Evolutionary conservation across 1,140 invertebrate species (phyloP).

Genomic region (Carposina sasakii): DNA sequence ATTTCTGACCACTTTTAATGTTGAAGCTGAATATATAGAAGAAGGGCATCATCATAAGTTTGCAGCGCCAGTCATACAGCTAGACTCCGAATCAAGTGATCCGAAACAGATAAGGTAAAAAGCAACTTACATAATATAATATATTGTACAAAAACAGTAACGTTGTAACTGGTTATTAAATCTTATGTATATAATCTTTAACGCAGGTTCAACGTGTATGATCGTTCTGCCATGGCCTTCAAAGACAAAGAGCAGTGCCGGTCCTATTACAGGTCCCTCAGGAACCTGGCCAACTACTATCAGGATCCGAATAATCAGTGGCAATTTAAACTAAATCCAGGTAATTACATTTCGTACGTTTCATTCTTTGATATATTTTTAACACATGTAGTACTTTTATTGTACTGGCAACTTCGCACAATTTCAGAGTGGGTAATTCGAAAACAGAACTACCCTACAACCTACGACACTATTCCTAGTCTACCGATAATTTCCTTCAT

Average conservation of each 20-base stretch:
- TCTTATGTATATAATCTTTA: too few species aligned
- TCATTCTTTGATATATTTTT: too few species aligned
- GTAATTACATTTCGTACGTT: too few species aligned
- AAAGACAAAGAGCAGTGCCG: conserved; percentile 64
- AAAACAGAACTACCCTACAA: too few species aligned
- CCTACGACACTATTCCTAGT: too few species aligned
- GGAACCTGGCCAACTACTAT: conserved; percentile 73
- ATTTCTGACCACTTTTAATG: conserved; percentile 68
- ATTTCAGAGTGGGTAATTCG: too few species aligned
- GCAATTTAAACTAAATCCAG: conserved; percentile 76
- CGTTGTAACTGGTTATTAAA: too few species aligned
- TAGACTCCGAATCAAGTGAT: conserved; percentile 66
- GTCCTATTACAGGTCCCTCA: conserved; percentile 77
- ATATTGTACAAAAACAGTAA: too few species aligned
- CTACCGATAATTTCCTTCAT: too few species aligned
- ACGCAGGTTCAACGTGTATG: conserved; percentile 81
- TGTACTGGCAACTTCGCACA: too few species aligned
- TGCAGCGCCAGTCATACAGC: conserved; percentile 70
- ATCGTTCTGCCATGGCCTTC: conserved; percentile 76
- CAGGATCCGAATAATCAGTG: conserved; percentile 69
- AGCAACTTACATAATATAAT: too few species aligned
- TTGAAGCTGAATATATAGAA: conserved; percentile 79
- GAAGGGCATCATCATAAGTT: conserved; percentile 70
- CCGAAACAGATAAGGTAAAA: conserved; percentile 74
- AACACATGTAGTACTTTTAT: too few species aligned